A percentile compares a stretch with the other conserved stretches of the same genome.
These are phyloP conservation scores for Miniopterus natalensis DNA, from an alignment of 2,113 vertebrate genomes.

Conservation along the genomic window DNA sequence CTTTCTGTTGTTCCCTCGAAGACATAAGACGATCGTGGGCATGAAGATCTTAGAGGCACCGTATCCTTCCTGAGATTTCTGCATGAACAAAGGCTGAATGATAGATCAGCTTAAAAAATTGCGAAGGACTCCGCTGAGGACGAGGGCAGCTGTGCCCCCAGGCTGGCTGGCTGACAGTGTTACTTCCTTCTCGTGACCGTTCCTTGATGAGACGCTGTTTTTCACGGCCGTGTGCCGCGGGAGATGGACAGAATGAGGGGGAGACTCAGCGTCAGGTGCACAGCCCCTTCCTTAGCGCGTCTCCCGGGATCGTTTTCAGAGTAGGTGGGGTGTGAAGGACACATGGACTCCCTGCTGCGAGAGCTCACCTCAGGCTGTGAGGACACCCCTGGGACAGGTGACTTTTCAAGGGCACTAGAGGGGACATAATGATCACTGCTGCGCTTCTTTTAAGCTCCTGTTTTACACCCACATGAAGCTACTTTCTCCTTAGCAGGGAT, in stretches of 20 bases:
- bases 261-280: fast-evolving
- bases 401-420: background rate
- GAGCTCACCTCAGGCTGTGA: background rate
- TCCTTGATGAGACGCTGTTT: background rate
- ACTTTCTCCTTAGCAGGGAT: background rate
- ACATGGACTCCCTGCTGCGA: fast-evolving
- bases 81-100: conserved; percentile 71
- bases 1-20: background rate
- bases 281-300: background rate
- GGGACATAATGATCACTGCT: background rate
- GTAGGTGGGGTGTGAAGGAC: background rate
- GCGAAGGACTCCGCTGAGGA: background rate
- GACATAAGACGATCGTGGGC: background rate
- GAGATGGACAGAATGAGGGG: background rate
- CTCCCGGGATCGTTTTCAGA: background rate
- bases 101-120: background rate
- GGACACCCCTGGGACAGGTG: background rate
- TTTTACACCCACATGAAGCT: background rate
- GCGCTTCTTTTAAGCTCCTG: background rate
- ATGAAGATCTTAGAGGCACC: conserved; percentile 12
- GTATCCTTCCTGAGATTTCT: conserved; percentile 50
- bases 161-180: fast-evolving
- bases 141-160: fast-evolving
- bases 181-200: conserved; percentile 31
- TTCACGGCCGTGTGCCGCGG: background rate